Evolutionary conservation across 2,888 invertebrate genomes (phyloP).

Genomic region (Drosophila buzzatii): DNA sequence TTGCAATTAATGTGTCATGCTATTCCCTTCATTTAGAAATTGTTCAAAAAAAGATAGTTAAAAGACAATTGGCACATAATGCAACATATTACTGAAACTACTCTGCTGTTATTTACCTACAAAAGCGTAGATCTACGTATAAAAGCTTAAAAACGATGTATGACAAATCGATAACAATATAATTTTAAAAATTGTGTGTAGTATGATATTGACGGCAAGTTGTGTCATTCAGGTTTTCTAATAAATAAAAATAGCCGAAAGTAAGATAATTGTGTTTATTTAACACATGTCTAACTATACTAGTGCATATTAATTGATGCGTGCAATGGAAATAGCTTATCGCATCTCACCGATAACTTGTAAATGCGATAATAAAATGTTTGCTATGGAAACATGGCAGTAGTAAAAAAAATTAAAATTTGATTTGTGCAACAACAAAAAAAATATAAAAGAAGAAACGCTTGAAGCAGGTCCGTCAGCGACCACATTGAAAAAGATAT

Average conservation of each 20-base stretch:
- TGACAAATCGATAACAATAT: neutral
- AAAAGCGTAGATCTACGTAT: neutral
- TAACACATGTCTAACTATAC: neutral
- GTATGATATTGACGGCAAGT: neutral
- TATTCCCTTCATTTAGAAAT: neutral
- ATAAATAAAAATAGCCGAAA: neutral
- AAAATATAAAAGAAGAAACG: slow-evolving; percentile 31
- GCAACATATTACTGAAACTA: neutral
- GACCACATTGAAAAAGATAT: slow-evolving; percentile 23
- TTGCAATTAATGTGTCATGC: neutral
- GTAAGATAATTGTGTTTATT: neutral
- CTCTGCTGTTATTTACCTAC: neutral
- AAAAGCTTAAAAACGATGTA: neutral
- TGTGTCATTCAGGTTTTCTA: neutral
- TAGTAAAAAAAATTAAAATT: slow-evolving; percentile 62
- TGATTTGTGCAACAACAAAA: slow-evolving; percentile 53
- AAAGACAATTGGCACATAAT: too few relatives aligned
- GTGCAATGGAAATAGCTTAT: slow-evolving; percentile 13
- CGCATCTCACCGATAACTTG: slow-evolving; percentile 34
- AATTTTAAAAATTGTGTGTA: slow-evolving; percentile 7
- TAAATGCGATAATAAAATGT: slow-evolving; percentile 50
- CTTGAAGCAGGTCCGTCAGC: slow-evolving; percentile 35
- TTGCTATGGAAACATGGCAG: slow-evolving; percentile 56
- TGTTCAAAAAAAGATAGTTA: neutral
- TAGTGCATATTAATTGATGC: neutral